A percentile compares a stretch with the other conserved stretches of the same genome.
These are phyloP conservation scores for Hydropsyche tenuis DNA, from an alignment of 1,140 invertebrate species.

Conservation along the genomic window DNA sequence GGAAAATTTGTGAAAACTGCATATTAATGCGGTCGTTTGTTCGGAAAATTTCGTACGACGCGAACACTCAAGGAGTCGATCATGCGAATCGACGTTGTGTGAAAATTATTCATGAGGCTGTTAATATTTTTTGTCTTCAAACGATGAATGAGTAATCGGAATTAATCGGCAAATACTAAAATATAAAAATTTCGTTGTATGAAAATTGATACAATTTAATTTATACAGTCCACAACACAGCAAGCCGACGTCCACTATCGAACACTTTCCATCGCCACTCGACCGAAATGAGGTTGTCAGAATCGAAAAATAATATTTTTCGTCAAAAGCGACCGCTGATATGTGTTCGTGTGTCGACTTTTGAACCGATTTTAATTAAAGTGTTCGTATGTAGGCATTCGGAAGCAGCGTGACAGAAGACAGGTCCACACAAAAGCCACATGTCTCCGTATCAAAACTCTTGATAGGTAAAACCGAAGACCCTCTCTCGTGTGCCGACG, in stretches of 20 bases:
- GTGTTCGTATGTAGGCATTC: too few species aligned
- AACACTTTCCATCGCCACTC: not conserved
- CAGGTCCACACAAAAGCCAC: too few species aligned
- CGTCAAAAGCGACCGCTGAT: not conserved
- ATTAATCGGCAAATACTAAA: too few species aligned
- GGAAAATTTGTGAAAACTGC: too few species aligned
- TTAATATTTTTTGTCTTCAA: too few species aligned
- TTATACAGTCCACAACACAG: too few species aligned
- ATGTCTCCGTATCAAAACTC: not conserved
- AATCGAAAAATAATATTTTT: not conserved
- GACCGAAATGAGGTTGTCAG: not conserved
- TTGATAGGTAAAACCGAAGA: slow-evolving; percentile 7
- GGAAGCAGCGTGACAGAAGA: too few species aligned
- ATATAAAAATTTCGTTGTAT: too few species aligned
- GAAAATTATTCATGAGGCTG: slow-evolving; percentile 40
- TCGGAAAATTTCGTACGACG: slow-evolving; percentile 24
- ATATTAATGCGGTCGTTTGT: slow-evolving; percentile 20
- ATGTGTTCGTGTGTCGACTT: not conserved
- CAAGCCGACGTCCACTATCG: too few species aligned
- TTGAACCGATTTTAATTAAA: too few species aligned
- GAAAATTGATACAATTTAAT: too few species aligned
- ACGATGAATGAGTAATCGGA: too few species aligned
- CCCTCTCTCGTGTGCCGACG: not conserved
- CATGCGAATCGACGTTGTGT: slow-evolving; percentile 26
- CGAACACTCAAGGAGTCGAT: not conserved